Base-by-base conservation (phyloP, 2,113 vertebrate species). In the Terrapene triunguis region DNA sequence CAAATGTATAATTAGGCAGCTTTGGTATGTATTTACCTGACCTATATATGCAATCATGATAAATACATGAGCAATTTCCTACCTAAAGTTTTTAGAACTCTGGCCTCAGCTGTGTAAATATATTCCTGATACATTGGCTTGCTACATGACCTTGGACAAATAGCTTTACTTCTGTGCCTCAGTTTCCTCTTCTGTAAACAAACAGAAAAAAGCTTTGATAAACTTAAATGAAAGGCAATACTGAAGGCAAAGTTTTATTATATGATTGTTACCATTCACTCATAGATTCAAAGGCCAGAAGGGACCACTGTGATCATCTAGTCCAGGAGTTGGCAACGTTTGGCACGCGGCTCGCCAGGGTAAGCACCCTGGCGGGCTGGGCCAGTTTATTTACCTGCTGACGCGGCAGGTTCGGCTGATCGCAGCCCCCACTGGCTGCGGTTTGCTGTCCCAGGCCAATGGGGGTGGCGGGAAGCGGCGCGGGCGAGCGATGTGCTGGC, bases 21-120 rank as follows among this genome's bases (percentile, higher is more conserved):
- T 22, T 9, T 2, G 5, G 32, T 38, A 21, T 17, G 9, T 72
- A 72, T n/a, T 72, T 72, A 38, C n/a, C 25, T 59, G 27, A 27
- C 51, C 12, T 78, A 4, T 22, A 57, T 0, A 0, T 11, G 5
- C 59, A 48, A 4, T 4, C 81, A 88, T 51, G 55, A 51, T 80
- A 22, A 69, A 27, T 42, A 48, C 2, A 21, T 69, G 35, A 69
- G 8, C 65, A 10, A 53, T 22, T 80, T 7, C 21, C 85, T 59
- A 27, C 19, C 84, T 76, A 74, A 82, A 48, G 24, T 17, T 2
- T 51, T 14, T 6, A 51, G 50, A 47, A 57, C 47, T 89, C 16
- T 42, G 25, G 16, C 24, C 2, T 19, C 21, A 51, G 12, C 25
- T 19, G 19, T 29, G 78, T 80, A 62, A 88, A 55, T 3, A 8